Evolutionary conservation across 23 tunicate genomes (phyloP).

Genomic region (Styela clava): DNA sequence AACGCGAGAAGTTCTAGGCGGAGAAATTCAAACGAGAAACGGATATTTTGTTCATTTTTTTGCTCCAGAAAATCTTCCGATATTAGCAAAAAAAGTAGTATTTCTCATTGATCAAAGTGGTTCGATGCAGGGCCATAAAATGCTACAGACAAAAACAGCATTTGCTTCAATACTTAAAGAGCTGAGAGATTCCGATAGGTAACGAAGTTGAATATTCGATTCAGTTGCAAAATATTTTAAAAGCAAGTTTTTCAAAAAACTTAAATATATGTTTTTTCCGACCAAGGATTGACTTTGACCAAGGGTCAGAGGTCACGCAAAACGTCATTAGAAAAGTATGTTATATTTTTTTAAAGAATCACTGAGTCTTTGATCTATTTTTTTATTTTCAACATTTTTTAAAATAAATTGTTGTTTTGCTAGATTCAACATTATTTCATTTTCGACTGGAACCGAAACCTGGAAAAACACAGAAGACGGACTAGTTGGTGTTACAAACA

Average conservation of each 20-base stretch:
- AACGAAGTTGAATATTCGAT: no score
- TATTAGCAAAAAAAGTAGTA: conserved; percentile 59
- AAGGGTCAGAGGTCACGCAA: no score
- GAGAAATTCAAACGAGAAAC: no score
- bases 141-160: neutral
- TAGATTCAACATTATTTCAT: neutral
- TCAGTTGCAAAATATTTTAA: no score
- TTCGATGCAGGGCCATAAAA: conserved; percentile 41
- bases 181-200: neutral
- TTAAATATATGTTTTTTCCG: neutral
- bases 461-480: neutral
- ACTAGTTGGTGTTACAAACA: neutral
- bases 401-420: neutral
- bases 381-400: no score
- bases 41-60: conserved; percentile 69
- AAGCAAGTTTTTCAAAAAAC: neutral
- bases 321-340: no score
- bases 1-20: conserved; percentile 37
- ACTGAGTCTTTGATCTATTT: no score
- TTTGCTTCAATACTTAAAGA: neutral
- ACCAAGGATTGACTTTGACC: no score
- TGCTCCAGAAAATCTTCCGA: conserved; percentile 51
- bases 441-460: neutral
- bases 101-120: conserved; percentile 65
- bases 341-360: no score